Base-by-base conservation (phyloP, 2,113 vertebrate species). In the Cyprinodon tularosa region DNA sequence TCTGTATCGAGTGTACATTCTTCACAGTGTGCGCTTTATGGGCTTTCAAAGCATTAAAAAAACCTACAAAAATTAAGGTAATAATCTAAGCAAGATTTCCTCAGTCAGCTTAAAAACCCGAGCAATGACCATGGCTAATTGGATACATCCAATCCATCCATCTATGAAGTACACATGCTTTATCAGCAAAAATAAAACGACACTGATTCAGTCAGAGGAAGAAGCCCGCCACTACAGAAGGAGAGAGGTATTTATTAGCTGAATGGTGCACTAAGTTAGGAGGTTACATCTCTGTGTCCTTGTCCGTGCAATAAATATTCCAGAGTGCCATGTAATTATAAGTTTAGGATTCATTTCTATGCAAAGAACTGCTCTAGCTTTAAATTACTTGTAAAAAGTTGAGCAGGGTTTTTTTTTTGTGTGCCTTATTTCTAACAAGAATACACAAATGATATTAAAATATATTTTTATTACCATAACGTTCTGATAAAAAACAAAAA, bases 241-340 rank as follows among this genome's bases (percentile, higher is more conserved):
- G 75, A 84, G 81, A 88, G 78, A 89, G 88, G 90, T 91, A 84
- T 89, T 84, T 90, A 89, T 86, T 90, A 91, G 89, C 83, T 78
- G 83, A 80, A 76, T 68, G 80, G 76, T 87, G 79, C 76, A 89
- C 73, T 79, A 65, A 74, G 72, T 71, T 47, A 66, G 75, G 68
- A 60, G 62, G 62, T 82, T 87, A 84, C 68, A 86, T 90, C 88
- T 81, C 69, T 73, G 60, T 66, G 79, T 77, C 85, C 76, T 91
- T 81, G 72, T 87, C 78, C 80, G 65, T 73, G 75, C 73, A 87
- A 88, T 86, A 86, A 84, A 87, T 89, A 92, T 88, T 89, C 77
- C 89, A 88, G 86, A 84, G 88, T 90, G 81, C 74, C 73, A 76
- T 47, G 68, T 85, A 87, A 89, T 88, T 86, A 84, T 59, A 68